These are phyloP conservation scores for Anoplophora glabripennis DNA, from an alignment of 1,140 invertebrate species.

Conservation along the genomic window DNA sequence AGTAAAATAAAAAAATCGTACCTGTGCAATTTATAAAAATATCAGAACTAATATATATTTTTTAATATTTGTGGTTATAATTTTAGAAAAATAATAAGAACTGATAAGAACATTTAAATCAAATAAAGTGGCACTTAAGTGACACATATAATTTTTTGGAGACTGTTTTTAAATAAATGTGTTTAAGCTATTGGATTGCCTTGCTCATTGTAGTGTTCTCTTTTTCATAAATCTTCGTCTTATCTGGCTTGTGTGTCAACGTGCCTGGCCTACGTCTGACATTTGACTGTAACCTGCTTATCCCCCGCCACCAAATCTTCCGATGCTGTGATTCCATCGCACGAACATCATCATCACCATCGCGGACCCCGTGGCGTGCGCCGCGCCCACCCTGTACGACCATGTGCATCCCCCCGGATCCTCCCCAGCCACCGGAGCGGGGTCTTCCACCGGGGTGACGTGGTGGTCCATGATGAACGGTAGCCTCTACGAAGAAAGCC, in stretches of 20 bases:
- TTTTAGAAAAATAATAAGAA: too few relatives aligned
- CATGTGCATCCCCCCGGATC: conserved; percentile 72
- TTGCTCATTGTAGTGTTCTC: conserved; percentile 31
- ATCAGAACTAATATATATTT: too few relatives aligned
- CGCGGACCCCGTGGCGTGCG: conserved; percentile 75
- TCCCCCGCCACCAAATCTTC: conserved; percentile 7
- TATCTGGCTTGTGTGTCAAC: conserved; percentile 4
- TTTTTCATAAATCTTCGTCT: conserved; percentile 36
- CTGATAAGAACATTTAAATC: too few relatives aligned
- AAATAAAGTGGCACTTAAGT: too few relatives aligned
- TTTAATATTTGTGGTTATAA: too few relatives aligned
- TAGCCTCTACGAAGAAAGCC: conserved; percentile 70
- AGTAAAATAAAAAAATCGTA: background rate
- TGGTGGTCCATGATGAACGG: conserved; percentile 84
- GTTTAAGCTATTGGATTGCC: conserved; percentile 6
- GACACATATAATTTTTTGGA: too few relatives aligned
- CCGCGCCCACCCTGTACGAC: conserved; percentile 72
- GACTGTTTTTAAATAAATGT: conserved; percentile 17
- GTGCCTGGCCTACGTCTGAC: conserved; percentile 4
- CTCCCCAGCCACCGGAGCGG: conserved; percentile 74
- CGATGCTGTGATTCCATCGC: conserved; percentile 44
- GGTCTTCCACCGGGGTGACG: conserved; percentile 72
- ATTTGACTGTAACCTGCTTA: conserved; percentile 9
- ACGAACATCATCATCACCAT: conserved; percentile 64
- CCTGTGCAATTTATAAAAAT: background rate